Evolutionary conservation across 2,113 vertebrate genomes (phyloP).

Genomic region (Pterocles orientalis): DNA sequence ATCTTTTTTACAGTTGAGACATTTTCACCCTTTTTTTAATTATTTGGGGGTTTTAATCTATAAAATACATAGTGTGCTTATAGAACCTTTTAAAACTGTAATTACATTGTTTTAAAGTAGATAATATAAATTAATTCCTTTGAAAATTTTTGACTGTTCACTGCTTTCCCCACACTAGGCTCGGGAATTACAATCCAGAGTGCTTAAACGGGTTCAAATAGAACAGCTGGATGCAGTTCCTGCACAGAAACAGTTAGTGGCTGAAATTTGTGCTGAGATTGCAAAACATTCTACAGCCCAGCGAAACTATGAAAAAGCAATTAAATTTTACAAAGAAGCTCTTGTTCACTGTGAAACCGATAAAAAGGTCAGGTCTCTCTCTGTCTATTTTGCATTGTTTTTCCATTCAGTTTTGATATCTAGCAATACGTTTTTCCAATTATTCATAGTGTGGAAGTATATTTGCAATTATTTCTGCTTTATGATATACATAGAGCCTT

Average conservation of each 20-base stretch:
- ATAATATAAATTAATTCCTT: not conserved
- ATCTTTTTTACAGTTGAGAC: not conserved
- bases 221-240: constrained; percentile 91
- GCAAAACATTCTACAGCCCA: constrained; percentile 92
- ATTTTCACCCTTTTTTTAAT: not conserved
- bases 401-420: constrained; percentile 1
- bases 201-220: constrained; percentile 90
- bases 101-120: not conserved
- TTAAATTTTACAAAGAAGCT: constrained; percentile 99
- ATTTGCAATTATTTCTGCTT: not conserved
- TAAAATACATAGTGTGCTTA: not conserved
- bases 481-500: not conserved
- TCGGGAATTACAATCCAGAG: constrained; percentile 90
- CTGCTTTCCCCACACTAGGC: constrained; percentile 75
- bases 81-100: not conserved
- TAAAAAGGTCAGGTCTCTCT: constrained; percentile 86
- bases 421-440: constrained; percentile 64
- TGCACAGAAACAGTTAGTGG: constrained; percentile 89
- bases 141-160: not conserved
- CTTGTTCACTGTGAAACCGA: constrained; percentile 96
- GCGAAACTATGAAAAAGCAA: constrained; percentile 92
- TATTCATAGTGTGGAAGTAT: constrained; percentile 31
- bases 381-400: constrained; percentile 14
- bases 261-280: constrained; percentile 95
- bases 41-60: not conserved